Evolutionary conservation across 2,113 vertebrate genomes (phyloP).

Genomic region (Scomber colias): DNA sequence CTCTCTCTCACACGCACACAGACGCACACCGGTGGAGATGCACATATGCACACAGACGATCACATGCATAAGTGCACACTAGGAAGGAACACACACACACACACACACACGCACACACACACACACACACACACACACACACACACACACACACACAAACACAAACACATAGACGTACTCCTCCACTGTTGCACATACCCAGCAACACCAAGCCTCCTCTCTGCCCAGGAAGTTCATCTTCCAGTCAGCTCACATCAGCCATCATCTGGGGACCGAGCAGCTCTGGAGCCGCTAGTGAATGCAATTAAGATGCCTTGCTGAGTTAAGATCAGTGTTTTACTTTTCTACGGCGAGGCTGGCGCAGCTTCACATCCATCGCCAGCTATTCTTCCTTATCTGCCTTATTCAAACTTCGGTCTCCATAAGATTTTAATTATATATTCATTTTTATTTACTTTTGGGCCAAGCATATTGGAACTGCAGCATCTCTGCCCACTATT

Average conservation of each 20-base stretch:
- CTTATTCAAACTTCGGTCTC: conserved; percentile 49
- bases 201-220: conserved; percentile 31
- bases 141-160: not conserved
- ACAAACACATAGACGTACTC: not conserved
- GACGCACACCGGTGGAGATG: not conserved
- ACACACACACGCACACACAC: not conserved
- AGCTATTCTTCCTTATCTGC: conserved; percentile 48
- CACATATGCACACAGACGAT: not conserved
- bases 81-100: not conserved
- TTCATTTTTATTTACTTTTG: conserved; percentile 55
- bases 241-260: conserved; percentile 79
- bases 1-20: conserved; percentile 1
- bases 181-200: not conserved
- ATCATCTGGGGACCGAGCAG: conserved; percentile 66
- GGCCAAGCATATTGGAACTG: conserved; percentile 46
- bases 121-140: not conserved
- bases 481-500: conserved; percentile 37
- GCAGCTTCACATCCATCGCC: conserved; percentile 27
- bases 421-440: conserved; percentile 53
- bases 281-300: conserved; percentile 63
- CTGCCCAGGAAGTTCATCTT: conserved; percentile 79
- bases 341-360: conserved; percentile 31
- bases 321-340: conserved; percentile 75
- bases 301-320: conserved; percentile 79
- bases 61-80: conserved; percentile 11